These are phyloP conservation scores for Pollicipes pollicipes DNA, from an alignment of 1,140 invertebrate species.

Conservation along the genomic window DNA sequence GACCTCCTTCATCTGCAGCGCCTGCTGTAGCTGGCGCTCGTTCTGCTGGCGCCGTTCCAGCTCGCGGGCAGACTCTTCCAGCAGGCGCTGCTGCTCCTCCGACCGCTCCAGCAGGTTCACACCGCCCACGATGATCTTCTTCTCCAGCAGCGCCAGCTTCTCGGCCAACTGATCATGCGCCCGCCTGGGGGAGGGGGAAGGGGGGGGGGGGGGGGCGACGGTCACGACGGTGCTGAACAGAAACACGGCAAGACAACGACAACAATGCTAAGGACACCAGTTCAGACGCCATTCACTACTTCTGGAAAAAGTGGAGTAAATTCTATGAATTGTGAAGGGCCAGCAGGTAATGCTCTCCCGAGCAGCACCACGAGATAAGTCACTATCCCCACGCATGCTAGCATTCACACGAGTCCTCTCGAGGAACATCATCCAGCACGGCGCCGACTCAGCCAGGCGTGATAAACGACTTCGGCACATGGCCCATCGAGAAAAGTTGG, in stretches of 20 bases:
- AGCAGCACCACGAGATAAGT: too few relatives aligned
- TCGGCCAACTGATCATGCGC: slow-evolving; percentile 47
- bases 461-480: too few relatives aligned
- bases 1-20: slow-evolving; percentile 62
- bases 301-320: too few relatives aligned
- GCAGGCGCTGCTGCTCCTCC: slow-evolving; percentile 73
- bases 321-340: too few relatives aligned
- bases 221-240: background rate
- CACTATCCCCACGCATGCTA: too few relatives aligned
- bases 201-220: too few relatives aligned
- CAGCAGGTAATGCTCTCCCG: too few relatives aligned
- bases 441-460: too few relatives aligned
- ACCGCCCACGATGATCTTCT: slow-evolving; percentile 90
- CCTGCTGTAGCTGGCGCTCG: slow-evolving; percentile 62
- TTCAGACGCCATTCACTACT: too few relatives aligned
- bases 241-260: background rate
- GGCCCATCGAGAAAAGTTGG: too few relatives aligned
- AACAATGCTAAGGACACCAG: background rate
- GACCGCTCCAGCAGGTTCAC: slow-evolving; percentile 97
- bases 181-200: slow-evolving; percentile 25
- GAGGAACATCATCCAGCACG: too few relatives aligned
- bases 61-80: slow-evolving; percentile 79
- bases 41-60: slow-evolving; percentile 62
- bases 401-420: too few relatives aligned
- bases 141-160: slow-evolving; percentile 77